Conservation (phyloP, 2,888 invertebrate species). For the Lithophane socia region DNA sequence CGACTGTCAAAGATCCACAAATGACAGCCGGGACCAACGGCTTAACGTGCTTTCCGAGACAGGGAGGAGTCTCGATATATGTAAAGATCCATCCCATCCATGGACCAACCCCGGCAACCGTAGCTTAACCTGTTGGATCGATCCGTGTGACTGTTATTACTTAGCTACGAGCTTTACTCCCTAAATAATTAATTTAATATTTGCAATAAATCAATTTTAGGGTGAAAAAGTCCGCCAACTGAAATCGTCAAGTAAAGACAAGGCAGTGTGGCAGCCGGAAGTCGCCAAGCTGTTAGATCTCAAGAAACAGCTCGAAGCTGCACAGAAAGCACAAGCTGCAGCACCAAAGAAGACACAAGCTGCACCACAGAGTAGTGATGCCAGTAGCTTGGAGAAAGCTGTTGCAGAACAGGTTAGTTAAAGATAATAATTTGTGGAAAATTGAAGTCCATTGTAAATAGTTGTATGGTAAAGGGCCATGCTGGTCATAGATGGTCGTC, state of each 20-base stretch:
- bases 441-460: too few species aligned
- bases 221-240: conserved; percentile 50
- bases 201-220: conserved; percentile 7
- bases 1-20: too few species aligned
- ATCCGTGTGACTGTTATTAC: too few species aligned
- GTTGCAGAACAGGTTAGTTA: conserved; percentile 62
- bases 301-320: conserved; percentile 48
- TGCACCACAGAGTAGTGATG: conserved; percentile 17
- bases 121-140: too few species aligned
- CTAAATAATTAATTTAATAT: too few species aligned
- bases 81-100: too few species aligned
- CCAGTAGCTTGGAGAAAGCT: conserved; percentile 56
- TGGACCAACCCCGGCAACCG: too few species aligned
- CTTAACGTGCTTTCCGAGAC: too few species aligned
- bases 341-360: conserved; percentile 23
- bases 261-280: conserved; percentile 46
- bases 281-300: conserved; percentile 36
- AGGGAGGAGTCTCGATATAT: too few species aligned
- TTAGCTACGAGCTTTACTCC: too few species aligned
- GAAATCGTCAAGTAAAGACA: conserved; percentile 40
- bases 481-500: background rate
- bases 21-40: too few species aligned
- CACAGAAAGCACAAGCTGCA: conserved; percentile 23
- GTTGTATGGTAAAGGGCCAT: background rate
- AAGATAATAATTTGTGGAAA: too few species aligned